Conservation (phyloP, 2,797 vertebrate genomes). For the Sphaeramia orbicularis region DNA sequence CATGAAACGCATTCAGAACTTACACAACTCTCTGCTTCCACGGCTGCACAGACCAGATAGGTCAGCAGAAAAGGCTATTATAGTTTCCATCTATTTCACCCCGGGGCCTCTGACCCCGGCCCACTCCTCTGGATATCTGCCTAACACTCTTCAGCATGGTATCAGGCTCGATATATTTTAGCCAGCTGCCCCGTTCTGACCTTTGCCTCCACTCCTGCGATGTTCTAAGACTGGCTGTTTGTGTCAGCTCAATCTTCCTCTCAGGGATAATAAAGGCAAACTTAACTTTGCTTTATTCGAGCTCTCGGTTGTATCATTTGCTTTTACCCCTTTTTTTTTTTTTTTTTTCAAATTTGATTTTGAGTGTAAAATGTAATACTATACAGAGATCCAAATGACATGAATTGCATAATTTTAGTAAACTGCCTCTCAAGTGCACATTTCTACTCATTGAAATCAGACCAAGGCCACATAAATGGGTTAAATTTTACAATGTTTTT, state of each 20-base stretch:
- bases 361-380: background rate
- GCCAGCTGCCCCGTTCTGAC: conserved; percentile 13
- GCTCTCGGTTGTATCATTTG: background rate
- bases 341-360: background rate
- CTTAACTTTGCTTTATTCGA: background rate
- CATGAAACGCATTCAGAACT: conserved; percentile 26
- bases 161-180: background rate
- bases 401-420: background rate
- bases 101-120: conserved; percentile 24
- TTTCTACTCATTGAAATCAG: background rate
- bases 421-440: background rate
- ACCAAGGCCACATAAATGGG: too few relatives aligned
- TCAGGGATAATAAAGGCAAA: conserved; percentile 8
- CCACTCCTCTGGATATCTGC: conserved; percentile 16
- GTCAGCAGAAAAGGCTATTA: conserved; percentile 14
- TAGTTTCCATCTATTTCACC: conserved; percentile 19
- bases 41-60: background rate
- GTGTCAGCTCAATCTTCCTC: conserved; percentile 8
- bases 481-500: too few relatives aligned
- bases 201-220: conserved; percentile 11
- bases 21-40: conserved; percentile 9
- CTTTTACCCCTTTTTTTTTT: background rate
- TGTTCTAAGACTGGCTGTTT: background rate
- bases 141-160: background rate
- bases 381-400: background rate